These are phyloP conservation scores for Stenchaetothrips biformis DNA, from an alignment of 2,888 invertebrate species.

Conservation along the genomic window DNA sequence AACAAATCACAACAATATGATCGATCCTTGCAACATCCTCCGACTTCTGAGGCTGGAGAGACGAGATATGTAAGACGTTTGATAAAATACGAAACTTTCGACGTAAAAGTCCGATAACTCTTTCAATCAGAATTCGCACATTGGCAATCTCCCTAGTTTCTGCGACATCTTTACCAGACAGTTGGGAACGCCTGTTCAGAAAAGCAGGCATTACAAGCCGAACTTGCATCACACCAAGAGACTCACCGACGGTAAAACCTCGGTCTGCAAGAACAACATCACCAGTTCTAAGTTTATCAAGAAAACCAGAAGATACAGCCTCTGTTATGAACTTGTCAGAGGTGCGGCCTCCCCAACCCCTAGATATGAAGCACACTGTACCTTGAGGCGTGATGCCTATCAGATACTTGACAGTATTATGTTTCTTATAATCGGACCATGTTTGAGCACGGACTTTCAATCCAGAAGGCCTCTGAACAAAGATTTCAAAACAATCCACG, in stretches of 20 bases:
- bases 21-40: neutral
- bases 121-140: constrained; percentile 37
- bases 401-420: constrained; percentile 34
- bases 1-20: neutral
- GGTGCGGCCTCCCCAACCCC: constrained; percentile 31
- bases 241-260: constrained; percentile 37
- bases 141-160: constrained; percentile 35
- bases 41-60: neutral
- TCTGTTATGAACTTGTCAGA: constrained; percentile 32
- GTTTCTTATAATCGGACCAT: constrained; percentile 35
- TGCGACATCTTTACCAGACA: constrained; percentile 36
- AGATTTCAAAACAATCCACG: constrained; percentile 34
- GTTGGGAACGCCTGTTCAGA: constrained; percentile 37
- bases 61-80: neutral
- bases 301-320: constrained; percentile 19
- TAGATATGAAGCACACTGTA: constrained; percentile 32
- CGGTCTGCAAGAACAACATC: constrained; percentile 39
- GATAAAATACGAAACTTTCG: constrained; percentile 14
- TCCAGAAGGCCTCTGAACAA: constrained; percentile 32
- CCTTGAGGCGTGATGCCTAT: constrained; percentile 35
- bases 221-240: constrained; percentile 35
- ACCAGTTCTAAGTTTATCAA: constrained; percentile 34
- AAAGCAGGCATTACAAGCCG: constrained; percentile 37
- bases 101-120: constrained; percentile 32
- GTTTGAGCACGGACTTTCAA: constrained; percentile 29